Percentiles rank a stretch among this genome's conserved stretches.
phyloP scores from a whole-genome alignment of 1,140 invertebrate genomes.

The Dryas iulia region DNA sequence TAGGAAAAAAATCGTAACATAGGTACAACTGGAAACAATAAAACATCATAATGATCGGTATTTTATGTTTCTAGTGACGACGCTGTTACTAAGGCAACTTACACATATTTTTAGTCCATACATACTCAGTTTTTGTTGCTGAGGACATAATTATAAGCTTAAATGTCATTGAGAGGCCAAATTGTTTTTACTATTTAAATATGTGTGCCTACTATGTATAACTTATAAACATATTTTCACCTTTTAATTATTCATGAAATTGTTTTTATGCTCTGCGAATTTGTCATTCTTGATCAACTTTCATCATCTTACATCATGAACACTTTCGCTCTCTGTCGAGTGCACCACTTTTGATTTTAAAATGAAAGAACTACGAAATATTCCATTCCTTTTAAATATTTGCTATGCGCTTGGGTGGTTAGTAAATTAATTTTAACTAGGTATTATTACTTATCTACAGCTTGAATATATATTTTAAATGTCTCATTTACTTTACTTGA shows the following conservation, averaged over 20 bases:
- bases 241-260: too few relatives aligned
- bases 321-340: constrained; percentile 15
- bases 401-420: neutral
- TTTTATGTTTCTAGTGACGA: neutral
- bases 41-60: neutral
- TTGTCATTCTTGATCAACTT: constrained; percentile 12
- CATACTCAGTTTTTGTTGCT: neutral
- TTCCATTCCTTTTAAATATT: neutral
- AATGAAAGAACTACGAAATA: neutral
- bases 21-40: neutral
- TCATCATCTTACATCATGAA: constrained; percentile 8
- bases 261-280: constrained; percentile 26
- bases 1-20: too few relatives aligned
- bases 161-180: neutral
- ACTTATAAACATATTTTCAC: too few relatives aligned
- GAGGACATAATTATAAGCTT: neutral
- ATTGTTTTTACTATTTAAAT: neutral
- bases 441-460: too few relatives aligned
- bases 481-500: too few relatives aligned
- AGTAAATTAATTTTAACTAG: neutral
- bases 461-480: too few relatives aligned
- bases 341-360: neutral
- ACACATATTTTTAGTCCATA: constrained; percentile 9
- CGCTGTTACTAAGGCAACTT: constrained; percentile 19
- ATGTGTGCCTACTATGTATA: too few relatives aligned